Conservation (phyloP, 2,888 invertebrate genomes). For the Onthophagus sagittarius region DNA sequence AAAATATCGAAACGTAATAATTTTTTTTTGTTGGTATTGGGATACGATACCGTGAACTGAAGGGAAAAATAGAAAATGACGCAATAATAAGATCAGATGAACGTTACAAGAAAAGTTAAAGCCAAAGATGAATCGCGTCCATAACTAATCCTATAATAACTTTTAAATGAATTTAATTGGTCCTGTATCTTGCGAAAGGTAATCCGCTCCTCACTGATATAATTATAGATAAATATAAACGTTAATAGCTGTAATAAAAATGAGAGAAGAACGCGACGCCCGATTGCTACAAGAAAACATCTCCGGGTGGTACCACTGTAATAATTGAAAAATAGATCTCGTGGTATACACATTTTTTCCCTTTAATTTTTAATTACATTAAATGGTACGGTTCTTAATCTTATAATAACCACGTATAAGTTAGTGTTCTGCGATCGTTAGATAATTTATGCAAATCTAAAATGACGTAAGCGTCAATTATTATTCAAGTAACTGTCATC, state of each 20-base stretch:
- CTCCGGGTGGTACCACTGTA: not conserved
- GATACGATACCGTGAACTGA: not conserved
- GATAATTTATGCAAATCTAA: constrained; percentile 1
- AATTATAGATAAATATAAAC: not conserved
- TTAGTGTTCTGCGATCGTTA: not conserved
- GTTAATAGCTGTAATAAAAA: not conserved
- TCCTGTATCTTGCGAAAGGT: not conserved
- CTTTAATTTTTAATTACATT: not conserved
- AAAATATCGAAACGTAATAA: not conserved
- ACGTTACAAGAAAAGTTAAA: not conserved
- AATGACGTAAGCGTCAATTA: not conserved
- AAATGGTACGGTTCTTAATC: not conserved
- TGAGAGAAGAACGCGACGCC: not conserved
- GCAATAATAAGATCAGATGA: not conserved
- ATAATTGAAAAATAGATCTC: not conserved
- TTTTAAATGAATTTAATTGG: not conserved
- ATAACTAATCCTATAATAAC: not conserved
- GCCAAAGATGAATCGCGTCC: not conserved
- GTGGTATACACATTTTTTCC: not conserved
- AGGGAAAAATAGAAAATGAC: not conserved
- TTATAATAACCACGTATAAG: not conserved
- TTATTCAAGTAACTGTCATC: constrained; percentile 1
- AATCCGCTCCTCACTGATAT: not conserved
- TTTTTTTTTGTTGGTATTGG: not conserved
- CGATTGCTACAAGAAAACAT: not conserved